Percentiles rank a stretch among this genome's conserved stretches.
Evolutionary conservation across 2,888 invertebrate species (phyloP).

Genomic region (Epistrophe eligans): DNA sequence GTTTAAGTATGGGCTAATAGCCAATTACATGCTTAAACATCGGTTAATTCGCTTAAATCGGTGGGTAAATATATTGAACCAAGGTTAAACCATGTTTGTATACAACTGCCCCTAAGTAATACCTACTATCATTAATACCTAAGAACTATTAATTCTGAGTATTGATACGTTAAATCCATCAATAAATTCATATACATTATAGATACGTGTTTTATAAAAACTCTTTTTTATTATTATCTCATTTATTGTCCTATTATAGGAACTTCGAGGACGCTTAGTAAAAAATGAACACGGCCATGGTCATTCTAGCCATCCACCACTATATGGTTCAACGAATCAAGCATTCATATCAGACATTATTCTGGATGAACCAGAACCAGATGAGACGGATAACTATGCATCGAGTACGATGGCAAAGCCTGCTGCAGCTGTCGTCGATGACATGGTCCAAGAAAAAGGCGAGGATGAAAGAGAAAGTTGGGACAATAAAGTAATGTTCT

Average conservation of each 20-base stretch:
- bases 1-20: too few species aligned
- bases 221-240: background rate
- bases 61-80: too few species aligned
- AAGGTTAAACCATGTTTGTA: too few species aligned
- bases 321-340: slow-evolving; percentile 94
- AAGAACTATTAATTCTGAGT: background rate
- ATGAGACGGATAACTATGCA: slow-evolving; percentile 80
- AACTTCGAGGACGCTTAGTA: slow-evolving; percentile 92
- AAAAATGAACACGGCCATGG: slow-evolving; percentile 89
- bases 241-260: slow-evolving; percentile 81
- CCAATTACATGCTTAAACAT: too few species aligned
- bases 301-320: slow-evolving; percentile 84
- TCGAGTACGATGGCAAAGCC: slow-evolving; percentile 79
- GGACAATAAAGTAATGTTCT: slow-evolving; percentile 96
- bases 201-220: too few species aligned
- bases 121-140: too few species aligned
- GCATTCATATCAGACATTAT: slow-evolving; percentile 86
- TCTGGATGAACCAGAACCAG: slow-evolving; percentile 81
- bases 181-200: background rate
- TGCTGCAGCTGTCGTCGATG: slow-evolving; percentile 86
- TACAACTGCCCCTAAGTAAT: too few species aligned
- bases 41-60: too few species aligned
- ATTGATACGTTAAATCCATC: background rate
- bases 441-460: slow-evolving; percentile 88
- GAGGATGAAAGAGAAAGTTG: slow-evolving; percentile 94